Base-by-base conservation (phyloP, 2,797 vertebrate genomes). In the Sebastiscus albofasciatus region DNA sequence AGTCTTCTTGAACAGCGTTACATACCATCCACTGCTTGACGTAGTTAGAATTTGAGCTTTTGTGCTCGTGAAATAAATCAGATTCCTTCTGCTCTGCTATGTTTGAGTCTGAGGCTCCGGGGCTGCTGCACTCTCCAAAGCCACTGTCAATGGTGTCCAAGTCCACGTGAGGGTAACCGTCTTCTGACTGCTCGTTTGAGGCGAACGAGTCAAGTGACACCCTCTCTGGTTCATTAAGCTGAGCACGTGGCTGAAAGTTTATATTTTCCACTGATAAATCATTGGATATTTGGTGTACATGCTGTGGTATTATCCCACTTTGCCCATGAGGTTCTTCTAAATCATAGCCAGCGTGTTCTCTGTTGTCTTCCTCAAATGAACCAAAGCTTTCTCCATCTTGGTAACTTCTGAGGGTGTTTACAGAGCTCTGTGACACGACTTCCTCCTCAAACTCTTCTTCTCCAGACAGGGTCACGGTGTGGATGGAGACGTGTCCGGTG, bases 131-230 rank as follows among this genome's bases (percentile, higher is more conserved):
- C 90, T 98, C 97, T 7, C 92, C 95, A n/a, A 98, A 99, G 1
- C 98, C 95, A n/a, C 96, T 96, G 75, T 96, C 98, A 0, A 98
- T 96, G 7, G 98, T 99, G 93, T 99, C 98, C 94, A 99, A 73
- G 90, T 99, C 98, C 75, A 96, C 94, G 0, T 86, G 90, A 5
- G 97, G 97, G 18, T 98, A 98, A 34, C 96, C 95, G 1, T 96
- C 95, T 11, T 97, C 96, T 0, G 95, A 97, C 52, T 91, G 94
- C 5, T 92, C 88, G 4, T 66, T 88, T 0, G 93, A 96, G 62
- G 52, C 83, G 12, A 95, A 95, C 0, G 96, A 96, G 77, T 94
- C 91, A 2, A 89, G 94, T 0, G 96, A 97, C 20, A 92, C 86
- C 67, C 92, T 93, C 87, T 97, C 97, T 7, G 91, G 92, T 54